phyloP scores from a whole-genome alignment of 2,797 vertebrate genomes.

The Manis pentadactyla region DNA sequence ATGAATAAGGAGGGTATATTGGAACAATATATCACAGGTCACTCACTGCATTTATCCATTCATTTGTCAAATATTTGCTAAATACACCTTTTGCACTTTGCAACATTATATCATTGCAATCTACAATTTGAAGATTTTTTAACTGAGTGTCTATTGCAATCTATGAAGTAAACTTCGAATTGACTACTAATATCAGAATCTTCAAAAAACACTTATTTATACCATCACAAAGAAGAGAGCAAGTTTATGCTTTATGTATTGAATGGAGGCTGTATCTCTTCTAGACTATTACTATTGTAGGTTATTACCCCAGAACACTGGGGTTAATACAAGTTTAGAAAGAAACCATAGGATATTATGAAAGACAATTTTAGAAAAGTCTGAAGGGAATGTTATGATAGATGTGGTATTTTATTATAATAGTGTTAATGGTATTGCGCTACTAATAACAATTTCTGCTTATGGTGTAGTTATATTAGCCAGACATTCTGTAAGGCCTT shows the following conservation, averaged over 20 bases:
- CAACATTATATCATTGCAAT: not conserved
- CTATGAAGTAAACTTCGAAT: not conserved
- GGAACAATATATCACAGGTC: not conserved
- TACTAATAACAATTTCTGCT: conserved; percentile 24
- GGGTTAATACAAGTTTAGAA: not conserved
- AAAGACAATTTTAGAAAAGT: conserved; percentile 1
- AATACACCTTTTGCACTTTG: not conserved
- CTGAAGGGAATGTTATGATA: not conserved
- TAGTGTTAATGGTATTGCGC: conserved; percentile 31
- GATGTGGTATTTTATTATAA: not conserved
- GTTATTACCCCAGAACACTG: not conserved
- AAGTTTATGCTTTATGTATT: not conserved
- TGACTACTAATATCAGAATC: not conserved
- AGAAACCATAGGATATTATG: not conserved
- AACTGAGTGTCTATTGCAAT: not conserved
- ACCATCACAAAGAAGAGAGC: not conserved
- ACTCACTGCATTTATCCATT: not conserved
- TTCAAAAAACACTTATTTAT: not conserved
- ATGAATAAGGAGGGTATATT: not conserved
- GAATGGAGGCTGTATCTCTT: not conserved
- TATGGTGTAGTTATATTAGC: not conserved
- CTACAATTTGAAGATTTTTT: not conserved
- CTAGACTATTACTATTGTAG: not conserved
- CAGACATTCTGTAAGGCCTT: not conserved
- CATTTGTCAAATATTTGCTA: conserved; percentile 14